phyloP scores from a whole-genome alignment of 2,797 vertebrate genomes.

The Threskiornis aethiopicus region DNA sequence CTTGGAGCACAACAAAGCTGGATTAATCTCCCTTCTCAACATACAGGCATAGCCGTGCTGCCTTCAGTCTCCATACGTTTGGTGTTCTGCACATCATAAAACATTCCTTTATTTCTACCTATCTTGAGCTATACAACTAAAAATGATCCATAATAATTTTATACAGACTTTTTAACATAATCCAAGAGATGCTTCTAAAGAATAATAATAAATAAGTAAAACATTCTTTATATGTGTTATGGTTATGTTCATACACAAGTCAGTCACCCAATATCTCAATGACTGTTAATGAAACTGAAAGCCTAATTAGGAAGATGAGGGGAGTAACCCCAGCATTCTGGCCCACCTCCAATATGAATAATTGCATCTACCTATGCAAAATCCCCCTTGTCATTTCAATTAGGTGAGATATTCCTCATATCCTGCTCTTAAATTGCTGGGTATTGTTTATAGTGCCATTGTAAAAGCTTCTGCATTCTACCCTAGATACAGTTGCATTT shows the following conservation, averaged over 20 bases:
- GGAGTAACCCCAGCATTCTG: constrained; percentile 37
- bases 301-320: constrained; percentile 63
- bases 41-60: background rate
- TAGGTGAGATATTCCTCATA: constrained; percentile 53
- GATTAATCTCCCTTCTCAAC: background rate
- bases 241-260: background rate
- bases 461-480: background rate
- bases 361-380: constrained; percentile 57
- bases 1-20: background rate
- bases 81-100: background rate
- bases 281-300: constrained; percentile 62
- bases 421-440: constrained; percentile 24
- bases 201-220: background rate
- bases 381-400: constrained; percentile 53
- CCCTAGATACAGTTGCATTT: background rate
- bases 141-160: background rate
- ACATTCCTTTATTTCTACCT: background rate
- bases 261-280: constrained; percentile 18
- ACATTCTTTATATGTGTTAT: background rate
- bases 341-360: constrained; percentile 55
- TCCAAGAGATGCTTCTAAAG: background rate
- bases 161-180: background rate
- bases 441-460: background rate
- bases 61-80: background rate
- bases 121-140: background rate